phyloP scores from a whole-genome alignment of 2,797 vertebrate species.

The Calcarius lapponicus region DNA sequence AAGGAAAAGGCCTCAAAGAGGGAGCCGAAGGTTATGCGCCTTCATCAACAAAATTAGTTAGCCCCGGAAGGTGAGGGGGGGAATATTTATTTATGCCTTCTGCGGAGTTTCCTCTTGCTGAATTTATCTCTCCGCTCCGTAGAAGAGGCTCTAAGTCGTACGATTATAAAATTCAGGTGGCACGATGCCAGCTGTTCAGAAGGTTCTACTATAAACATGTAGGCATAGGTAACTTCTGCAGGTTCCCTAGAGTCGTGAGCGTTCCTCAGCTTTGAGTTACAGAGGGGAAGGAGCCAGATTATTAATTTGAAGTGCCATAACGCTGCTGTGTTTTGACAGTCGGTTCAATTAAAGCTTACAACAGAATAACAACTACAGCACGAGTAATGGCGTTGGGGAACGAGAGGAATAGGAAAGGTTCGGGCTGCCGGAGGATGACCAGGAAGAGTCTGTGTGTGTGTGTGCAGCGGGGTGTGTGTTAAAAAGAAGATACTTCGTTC shows the following conservation, averaged over 20 bases:
- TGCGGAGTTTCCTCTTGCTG: not conserved
- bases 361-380: not conserved
- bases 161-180: not conserved
- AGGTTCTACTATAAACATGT: not conserved
- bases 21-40: not conserved
- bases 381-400: slow-evolving; percentile 25
- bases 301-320: not conserved
- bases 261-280: not conserved
- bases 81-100: slow-evolving; percentile 13
- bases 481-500: not conserved
- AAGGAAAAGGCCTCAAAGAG: not conserved
- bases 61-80: not conserved
- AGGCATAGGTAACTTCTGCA: not conserved
- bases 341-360: slow-evolving; percentile 40
- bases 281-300: not conserved
- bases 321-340: slow-evolving; percentile 44
- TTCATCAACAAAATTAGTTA: not conserved
- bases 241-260: not conserved
- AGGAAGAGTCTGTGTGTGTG: not conserved
- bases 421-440: not conserved
- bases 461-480: not conserved
- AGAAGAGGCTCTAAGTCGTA: not conserved
- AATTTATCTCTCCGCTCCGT: not conserved
- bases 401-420: not conserved
- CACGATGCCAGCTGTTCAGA: not conserved